Conservation (phyloP, 1,140 invertebrate genomes). For the Drosophila eugracilis region DNA sequence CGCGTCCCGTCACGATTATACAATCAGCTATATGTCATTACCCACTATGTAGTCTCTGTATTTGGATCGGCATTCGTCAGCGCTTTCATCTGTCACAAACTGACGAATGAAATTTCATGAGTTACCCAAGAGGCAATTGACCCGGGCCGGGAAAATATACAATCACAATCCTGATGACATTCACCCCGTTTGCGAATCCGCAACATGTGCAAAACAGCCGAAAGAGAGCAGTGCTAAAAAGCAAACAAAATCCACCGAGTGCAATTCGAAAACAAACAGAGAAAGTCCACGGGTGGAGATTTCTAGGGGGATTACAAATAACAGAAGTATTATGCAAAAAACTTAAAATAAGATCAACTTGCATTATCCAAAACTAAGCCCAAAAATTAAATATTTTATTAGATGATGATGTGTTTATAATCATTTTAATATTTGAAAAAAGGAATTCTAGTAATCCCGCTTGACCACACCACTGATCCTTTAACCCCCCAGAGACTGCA, state of each 20-base stretch:
- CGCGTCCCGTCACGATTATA: slow-evolving; percentile 67
- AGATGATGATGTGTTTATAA: too few species aligned
- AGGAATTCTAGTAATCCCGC: neutral
- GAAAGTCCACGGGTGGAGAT: slow-evolving; percentile 1
- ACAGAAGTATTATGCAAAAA: neutral
- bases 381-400: too few species aligned
- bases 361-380: too few species aligned
- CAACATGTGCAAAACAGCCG: slow-evolving; percentile 55
- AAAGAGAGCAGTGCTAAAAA: slow-evolving; percentile 28
- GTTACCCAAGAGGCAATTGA: slow-evolving; percentile 73
- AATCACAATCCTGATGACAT: slow-evolving; percentile 80
- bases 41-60: slow-evolving; percentile 19
- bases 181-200: slow-evolving; percentile 75
- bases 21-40: slow-evolving; percentile 52
- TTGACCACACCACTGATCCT: neutral
- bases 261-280: slow-evolving; percentile 36
- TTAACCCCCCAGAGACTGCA: neutral
- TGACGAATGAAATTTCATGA: slow-evolving; percentile 61
- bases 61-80: slow-evolving; percentile 71
- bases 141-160: slow-evolving; percentile 64
- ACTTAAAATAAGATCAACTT: too few species aligned
- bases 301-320: neutral
- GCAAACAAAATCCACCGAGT: slow-evolving; percentile 26
- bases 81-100: slow-evolving; percentile 45
- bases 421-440: too few species aligned